Evolutionary conservation across 1,140 invertebrate genomes (phyloP).

Genomic region (Eciton burchellii): DNA sequence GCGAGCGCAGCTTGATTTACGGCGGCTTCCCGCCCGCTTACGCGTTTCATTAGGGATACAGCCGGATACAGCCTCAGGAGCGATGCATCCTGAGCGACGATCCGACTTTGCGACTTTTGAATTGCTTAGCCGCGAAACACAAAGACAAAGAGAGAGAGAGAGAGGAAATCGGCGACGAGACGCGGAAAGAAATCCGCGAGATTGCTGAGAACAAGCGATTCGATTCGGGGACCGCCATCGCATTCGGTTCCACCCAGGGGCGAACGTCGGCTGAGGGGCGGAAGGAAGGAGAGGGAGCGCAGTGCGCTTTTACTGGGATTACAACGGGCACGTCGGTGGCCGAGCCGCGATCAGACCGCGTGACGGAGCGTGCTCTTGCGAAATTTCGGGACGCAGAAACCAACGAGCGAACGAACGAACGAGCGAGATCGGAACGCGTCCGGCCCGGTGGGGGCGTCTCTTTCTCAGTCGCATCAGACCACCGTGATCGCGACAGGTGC

Average conservation of each 20-base stretch:
- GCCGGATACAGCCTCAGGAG: background rate
- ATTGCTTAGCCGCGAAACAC: background rate
- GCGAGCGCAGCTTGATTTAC: slow-evolving; percentile 31
- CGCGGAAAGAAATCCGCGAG: background rate
- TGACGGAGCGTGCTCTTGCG: slow-evolving; percentile 69
- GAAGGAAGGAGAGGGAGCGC: background rate
- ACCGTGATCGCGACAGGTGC: slow-evolving; percentile 84
- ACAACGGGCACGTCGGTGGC: slow-evolving; percentile 22
- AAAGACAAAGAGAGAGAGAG: too few relatives aligned
- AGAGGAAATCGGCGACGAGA: background rate
- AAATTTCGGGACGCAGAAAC: slow-evolving; percentile 68
- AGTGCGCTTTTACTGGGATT: slow-evolving; percentile 50
- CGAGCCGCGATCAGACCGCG: slow-evolving; percentile 20
- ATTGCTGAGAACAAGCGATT: background rate
- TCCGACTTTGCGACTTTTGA: slow-evolving; percentile 6
- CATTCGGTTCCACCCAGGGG: background rate
- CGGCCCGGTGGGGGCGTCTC: slow-evolving; percentile 78
- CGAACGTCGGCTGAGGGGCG: background rate
- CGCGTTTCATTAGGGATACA: slow-evolving; percentile 5
- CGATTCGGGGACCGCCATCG: background rate
- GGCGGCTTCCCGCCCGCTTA: background rate
- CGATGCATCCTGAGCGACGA: background rate
- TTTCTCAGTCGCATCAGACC: slow-evolving; percentile 80
- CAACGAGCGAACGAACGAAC: slow-evolving; percentile 65
- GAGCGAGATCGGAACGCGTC: slow-evolving; percentile 75